Percentiles rank a stretch among this genome's conserved stretches.
phyloP scores from a whole-genome alignment of 2,888 invertebrate genomes.

The Eurytoma adleriae region DNA sequence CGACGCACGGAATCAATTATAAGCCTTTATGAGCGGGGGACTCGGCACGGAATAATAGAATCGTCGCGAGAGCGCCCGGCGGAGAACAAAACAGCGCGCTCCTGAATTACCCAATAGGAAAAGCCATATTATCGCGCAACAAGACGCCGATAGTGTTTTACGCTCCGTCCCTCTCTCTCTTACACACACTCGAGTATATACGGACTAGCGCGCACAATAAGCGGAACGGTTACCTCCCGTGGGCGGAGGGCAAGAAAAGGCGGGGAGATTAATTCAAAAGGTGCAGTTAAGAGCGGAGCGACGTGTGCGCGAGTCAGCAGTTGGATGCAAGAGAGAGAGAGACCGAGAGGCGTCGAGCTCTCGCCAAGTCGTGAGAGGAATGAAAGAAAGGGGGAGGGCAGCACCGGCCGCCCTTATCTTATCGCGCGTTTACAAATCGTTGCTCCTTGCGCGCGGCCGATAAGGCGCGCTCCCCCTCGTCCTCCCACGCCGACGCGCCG shows the following conservation, averaged over 20 bases:
- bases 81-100: too few species aligned
- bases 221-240: background rate
- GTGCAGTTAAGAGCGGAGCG: slow-evolving; percentile 27
- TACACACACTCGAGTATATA: too few species aligned
- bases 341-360: slow-evolving; percentile 16
- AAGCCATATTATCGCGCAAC: too few species aligned
- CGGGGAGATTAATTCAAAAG: slow-evolving; percentile 44
- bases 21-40: too few species aligned
- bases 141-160: too few species aligned
- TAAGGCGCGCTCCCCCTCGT: slow-evolving; percentile 47
- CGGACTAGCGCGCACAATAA: too few species aligned
- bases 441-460: slow-evolving; percentile 49
- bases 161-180: too few species aligned
- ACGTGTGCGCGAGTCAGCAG: slow-evolving; percentile 39
- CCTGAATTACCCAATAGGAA: too few species aligned
- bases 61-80: too few species aligned
- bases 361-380: slow-evolving; percentile 29
- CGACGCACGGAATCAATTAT: too few species aligned
- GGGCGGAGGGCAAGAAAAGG: background rate
- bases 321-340: slow-evolving; percentile 11
- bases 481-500: too few species aligned
- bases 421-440: slow-evolving; percentile 62
- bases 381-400: slow-evolving; percentile 30
- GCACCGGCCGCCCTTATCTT: slow-evolving; percentile 56
- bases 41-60: too few species aligned